phyloP scores from a whole-genome alignment of 2,888 invertebrate species.

The Drosophila longiperda region DNA sequence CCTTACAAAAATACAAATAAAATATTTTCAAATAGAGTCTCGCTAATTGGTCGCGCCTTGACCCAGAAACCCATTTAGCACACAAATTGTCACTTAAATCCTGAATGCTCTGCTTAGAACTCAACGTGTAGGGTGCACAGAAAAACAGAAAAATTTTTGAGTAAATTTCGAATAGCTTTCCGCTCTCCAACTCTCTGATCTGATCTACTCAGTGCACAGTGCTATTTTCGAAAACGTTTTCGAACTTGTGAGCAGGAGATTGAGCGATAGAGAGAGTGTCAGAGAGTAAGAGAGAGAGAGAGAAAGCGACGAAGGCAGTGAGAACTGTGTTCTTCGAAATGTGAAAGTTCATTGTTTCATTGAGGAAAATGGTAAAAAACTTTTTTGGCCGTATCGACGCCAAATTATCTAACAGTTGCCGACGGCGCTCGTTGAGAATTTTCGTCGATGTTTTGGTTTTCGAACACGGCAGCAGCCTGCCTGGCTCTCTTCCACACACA shows the following conservation, averaged over 20 bases:
- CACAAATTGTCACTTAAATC: conserved; percentile 24
- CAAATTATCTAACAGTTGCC: conserved; percentile 73
- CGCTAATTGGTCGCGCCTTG: conserved; percentile 62
- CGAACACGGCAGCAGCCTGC: conserved; percentile 7
- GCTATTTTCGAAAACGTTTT: conserved; percentile 60
- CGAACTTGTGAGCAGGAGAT: conserved; percentile 17
- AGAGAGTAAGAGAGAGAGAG: background rate
- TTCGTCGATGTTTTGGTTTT: conserved; percentile 33
- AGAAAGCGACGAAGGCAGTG: conserved; percentile 6
- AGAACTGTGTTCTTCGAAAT: conserved; percentile 52
- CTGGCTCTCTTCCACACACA: conserved; percentile 8
- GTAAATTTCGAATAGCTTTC: conserved; percentile 56
- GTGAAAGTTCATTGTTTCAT: conserved; percentile 81
- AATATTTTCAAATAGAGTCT: conserved; percentile 18
- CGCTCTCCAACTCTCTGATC: conserved; percentile 2
- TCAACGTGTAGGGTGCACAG: conserved; percentile 58
- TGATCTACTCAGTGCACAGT: conserved; percentile 12
- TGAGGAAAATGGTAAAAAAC: conserved; percentile 73
- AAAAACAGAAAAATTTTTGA: conserved; percentile 55
- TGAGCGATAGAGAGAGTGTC: background rate
- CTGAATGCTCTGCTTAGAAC: conserved; percentile 36
- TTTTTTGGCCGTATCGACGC: conserved; percentile 47
- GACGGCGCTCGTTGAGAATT: conserved; percentile 39
- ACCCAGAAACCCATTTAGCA: conserved; percentile 68
- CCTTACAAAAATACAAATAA: conserved; percentile 2